A percentile compares a stretch with the other conserved stretches of the same genome.
Conservation (phyloP, 92 coral and sea anemone genomes). For the Epizoanthus illoricatus region DNA sequence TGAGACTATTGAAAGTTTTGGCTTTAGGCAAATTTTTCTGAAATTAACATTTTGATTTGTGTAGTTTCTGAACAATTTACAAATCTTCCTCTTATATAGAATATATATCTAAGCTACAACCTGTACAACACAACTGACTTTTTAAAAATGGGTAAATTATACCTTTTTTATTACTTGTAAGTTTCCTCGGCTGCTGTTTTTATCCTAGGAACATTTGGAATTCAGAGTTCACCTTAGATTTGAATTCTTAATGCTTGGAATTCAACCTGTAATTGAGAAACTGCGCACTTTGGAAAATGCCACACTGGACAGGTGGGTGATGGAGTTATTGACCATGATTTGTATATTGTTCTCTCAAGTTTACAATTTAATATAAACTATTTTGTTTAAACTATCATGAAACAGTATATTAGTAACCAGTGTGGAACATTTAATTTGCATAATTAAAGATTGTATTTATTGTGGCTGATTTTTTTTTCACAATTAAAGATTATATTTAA, state of each 20-base stretch:
- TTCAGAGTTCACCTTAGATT: constrained; percentile 95
- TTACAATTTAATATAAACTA: too few relatives aligned
- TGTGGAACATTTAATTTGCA: too few relatives aligned
- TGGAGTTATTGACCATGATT: neutral
- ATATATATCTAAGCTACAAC: too few relatives aligned
- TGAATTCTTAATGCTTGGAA: constrained; percentile 98
- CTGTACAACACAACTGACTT: too few relatives aligned
- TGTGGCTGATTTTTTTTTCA: too few relatives aligned
- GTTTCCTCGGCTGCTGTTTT: neutral
- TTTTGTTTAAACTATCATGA: too few relatives aligned
- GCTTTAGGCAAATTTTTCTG: too few relatives aligned
- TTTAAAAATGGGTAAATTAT: neutral
- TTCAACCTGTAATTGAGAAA: constrained; percentile 96
- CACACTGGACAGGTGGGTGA: constrained; percentile 69
- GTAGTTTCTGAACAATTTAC: neutral
- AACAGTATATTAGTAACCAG: too few relatives aligned
- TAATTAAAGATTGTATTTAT: too few relatives aligned
- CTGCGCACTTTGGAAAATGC: constrained; percentile 92
- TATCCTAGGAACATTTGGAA: constrained; percentile 84
- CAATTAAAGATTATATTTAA: too few relatives aligned
- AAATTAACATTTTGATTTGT: neutral
- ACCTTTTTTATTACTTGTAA: neutral
- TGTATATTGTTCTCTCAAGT: too few relatives aligned
- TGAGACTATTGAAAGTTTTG: too few relatives aligned
- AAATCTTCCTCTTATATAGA: neutral